phyloP scores from a whole-genome alignment of 2,888 invertebrate genomes.

The Chouioia cunea region DNA sequence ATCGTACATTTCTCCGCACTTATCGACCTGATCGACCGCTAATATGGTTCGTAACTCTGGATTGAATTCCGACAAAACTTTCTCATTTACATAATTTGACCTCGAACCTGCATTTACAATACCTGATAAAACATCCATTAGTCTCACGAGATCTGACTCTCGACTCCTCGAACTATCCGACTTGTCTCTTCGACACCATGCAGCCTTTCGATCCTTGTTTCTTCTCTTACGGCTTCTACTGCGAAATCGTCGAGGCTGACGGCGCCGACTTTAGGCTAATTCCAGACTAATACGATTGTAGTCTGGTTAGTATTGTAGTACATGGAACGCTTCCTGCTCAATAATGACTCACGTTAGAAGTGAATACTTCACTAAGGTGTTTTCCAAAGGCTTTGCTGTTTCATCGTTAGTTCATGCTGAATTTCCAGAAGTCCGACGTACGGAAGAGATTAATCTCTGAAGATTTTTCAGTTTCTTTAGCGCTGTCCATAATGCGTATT shows the following conservation, averaged over 20 bases:
- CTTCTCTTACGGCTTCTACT: background rate
- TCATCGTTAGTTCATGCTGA: no score
- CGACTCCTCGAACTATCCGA: background rate
- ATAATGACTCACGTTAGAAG: background rate
- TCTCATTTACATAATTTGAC: slow-evolving; percentile 46
- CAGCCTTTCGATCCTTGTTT: background rate
- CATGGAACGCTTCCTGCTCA: background rate
- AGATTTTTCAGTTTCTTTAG: no score
- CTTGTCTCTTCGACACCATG: slow-evolving; percentile 46
- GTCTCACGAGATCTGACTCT: slow-evolving; percentile 35
- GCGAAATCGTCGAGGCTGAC: background rate
- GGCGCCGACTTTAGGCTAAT: background rate
- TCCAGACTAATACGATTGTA: background rate
- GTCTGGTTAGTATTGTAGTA: background rate
- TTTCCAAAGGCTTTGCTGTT: no score
- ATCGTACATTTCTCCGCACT: slow-evolving; percentile 38
- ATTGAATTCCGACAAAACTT: slow-evolving; percentile 49
- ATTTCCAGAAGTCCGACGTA: no score
- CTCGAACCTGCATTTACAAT: slow-evolving; percentile 36
- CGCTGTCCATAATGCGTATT: no score
- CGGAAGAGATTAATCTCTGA: no score
- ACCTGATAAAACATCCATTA: slow-evolving; percentile 40
- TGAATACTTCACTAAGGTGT: background rate
- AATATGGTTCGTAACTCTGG: slow-evolving; percentile 33
- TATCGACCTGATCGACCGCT: slow-evolving; percentile 43